Conservation (phyloP, 2,797 vertebrate species). For the Pipistrellus pipistrellus region DNA sequence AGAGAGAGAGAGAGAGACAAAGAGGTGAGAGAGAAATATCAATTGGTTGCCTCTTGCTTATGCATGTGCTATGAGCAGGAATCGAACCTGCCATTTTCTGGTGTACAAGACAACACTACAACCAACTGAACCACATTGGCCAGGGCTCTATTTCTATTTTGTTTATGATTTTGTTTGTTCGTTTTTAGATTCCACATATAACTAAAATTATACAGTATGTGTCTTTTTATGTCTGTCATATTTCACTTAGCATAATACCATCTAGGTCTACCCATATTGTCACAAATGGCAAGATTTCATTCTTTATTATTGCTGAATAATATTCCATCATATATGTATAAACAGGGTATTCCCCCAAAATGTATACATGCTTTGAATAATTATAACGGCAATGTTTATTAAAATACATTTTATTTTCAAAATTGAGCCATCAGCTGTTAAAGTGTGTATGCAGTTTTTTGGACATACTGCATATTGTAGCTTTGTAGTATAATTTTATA, state of each 20-base stretch:
- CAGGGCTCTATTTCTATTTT: not conserved
- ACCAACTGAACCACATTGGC: not conserved
- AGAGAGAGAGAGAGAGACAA: not conserved
- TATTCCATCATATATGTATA: not conserved
- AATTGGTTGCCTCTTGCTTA: not conserved
- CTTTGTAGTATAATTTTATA: not conserved
- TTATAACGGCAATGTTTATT: no score
- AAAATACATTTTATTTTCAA: no score
- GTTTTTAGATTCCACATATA: not conserved
- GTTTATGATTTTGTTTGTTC: not conserved
- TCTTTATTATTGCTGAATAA: not conserved
- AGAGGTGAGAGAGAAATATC: not conserved
- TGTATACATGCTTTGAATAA: no score
- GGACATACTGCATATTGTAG: not conserved
- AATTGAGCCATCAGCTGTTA: no score
- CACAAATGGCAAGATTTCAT: not conserved
- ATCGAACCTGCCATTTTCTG: not conserved
- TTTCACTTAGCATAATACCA: not conserved
- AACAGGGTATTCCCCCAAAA: no score
- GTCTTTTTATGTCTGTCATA: not conserved
- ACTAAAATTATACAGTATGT: not conserved
- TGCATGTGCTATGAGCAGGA: not conserved
- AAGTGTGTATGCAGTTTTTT: no score
- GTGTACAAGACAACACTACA: not conserved
- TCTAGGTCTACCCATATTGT: not conserved